Conservation (phyloP, 2,888 invertebrate species). For the Lochmaea capreae region DNA sequence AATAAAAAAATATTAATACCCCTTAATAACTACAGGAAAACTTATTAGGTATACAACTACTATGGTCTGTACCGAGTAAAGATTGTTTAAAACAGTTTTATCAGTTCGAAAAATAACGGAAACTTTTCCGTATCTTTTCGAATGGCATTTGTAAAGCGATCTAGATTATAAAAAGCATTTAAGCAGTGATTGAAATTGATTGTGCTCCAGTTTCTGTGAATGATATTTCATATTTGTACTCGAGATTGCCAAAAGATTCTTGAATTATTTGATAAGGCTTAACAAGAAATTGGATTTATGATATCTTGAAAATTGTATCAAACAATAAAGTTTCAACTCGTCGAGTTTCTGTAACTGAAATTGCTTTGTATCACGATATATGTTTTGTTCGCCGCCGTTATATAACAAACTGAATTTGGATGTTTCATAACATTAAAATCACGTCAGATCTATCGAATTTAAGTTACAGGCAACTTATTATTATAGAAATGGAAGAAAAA, state of each 20-base stretch:
- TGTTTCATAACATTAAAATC: neutral
- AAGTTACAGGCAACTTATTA: no score
- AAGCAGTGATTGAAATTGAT: slow-evolving; percentile 4
- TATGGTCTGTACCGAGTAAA: no score
- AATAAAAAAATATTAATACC: no score
- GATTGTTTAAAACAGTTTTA: neutral
- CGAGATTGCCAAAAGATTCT: slow-evolving; percentile 20
- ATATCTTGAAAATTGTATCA: slow-evolving; percentile 12
- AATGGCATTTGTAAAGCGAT: neutral
- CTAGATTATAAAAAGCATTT: neutral
- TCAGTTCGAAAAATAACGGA: neutral
- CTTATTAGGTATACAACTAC: no score
- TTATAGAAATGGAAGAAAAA: no score
- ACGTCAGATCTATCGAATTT: neutral
- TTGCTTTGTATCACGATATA: slow-evolving; percentile 16
- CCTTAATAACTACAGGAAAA: no score
- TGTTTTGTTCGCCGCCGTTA: neutral
- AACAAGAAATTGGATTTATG: slow-evolving; percentile 15
- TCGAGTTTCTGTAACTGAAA: slow-evolving; percentile 14
- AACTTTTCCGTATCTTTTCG: neutral
- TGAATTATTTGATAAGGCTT: slow-evolving; percentile 19
- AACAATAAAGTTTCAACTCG: slow-evolving; percentile 4
- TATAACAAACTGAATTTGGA: neutral
- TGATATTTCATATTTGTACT: slow-evolving; percentile 18
- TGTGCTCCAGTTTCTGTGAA: slow-evolving; percentile 8